Base-by-base conservation (phyloP, 2,888 invertebrate species). In the Maniola hyperantus region DNA sequence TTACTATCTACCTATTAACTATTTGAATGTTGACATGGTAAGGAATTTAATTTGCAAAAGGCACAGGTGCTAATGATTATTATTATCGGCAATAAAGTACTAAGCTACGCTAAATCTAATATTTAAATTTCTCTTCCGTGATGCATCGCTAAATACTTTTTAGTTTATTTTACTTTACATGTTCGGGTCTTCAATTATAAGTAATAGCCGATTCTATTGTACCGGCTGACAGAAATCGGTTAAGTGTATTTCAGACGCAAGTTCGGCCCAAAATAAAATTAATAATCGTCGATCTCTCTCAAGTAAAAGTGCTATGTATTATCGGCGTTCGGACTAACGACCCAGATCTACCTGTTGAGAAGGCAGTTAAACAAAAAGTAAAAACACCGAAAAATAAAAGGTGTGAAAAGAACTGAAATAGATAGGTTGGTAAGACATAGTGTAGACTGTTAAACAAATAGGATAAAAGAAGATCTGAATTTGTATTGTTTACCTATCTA, bases 281-380 rank as follows among this genome's bases (percentile, higher is more conserved):
- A 82, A 82, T 82, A 83, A 79, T 80, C 76, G 76, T 66, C 79
- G 79, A 85, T 82, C 80, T 85, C 82, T 85, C 81, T 61, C 76
- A 73, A 89, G 90, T 90, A 91, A 91, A 91, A 91, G 91, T 89
- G 83, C 79, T 84, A 76, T 75, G 83, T 83, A 83, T 84, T 87
- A 85, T 85, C 80, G 81, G 79, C 80, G 84, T 82, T 83, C 78
- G 80, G 79, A 79, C 80, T 80, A 79, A 71, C 84, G 89, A 89
- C 91, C 91, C 77, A 88, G 83, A 82, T 91, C 81, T 81, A 79
- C 66, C 70, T 72, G 72, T 75, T 78, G 79, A 80, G 79, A 79
- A 72, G 69, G 73, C 74, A 73, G 76, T 63, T 71, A 66, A 70
- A 80, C 83, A 90, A 90, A 90, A 89, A 48, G 46, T 46, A 48